Conservation (phyloP, 2,888 invertebrate genomes). For the Cinara cedri region DNA sequence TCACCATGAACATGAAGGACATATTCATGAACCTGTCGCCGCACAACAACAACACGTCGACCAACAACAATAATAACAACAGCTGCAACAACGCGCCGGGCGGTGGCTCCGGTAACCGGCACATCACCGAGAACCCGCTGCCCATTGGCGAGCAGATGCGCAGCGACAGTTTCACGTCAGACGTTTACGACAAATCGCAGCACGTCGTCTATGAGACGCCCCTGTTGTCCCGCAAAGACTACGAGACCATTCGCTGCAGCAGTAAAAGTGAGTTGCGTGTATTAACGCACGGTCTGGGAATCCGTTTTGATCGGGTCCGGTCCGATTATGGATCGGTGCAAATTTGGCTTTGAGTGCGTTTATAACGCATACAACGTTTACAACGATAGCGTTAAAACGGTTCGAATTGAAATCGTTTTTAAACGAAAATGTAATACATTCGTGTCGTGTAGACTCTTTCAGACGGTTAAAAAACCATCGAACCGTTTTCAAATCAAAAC, state of each 20-base stretch:
- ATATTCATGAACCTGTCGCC: constrained; percentile 69
- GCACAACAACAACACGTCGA: constrained; percentile 62
- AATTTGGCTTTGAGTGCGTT: no score
- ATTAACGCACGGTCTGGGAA: no score
- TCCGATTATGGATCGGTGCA: no score
- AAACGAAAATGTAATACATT: no score
- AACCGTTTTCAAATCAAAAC: no score
- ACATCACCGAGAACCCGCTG: constrained; percentile 57
- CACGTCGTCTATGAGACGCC: constrained; percentile 63
- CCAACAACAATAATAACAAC: constrained; percentile 27
- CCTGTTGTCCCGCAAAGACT: constrained; percentile 39
- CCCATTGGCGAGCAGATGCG: constrained; percentile 53
- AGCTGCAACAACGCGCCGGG: not conserved
- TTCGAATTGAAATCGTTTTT: no score
- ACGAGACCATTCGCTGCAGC: constrained; percentile 41
- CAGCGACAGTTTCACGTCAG: constrained; percentile 45
- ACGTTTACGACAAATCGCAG: constrained; percentile 47
- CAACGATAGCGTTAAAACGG: no score
- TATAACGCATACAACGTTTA: no score
- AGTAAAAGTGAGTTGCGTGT: constrained; percentile 20
- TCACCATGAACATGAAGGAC: constrained; percentile 74
- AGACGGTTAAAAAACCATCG: no score
- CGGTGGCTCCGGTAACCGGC: constrained; percentile 26
- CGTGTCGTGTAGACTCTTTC: no score
- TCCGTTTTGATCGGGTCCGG: no score